Evolutionary conservation across 2,113 vertebrate species (phyloP).

Genomic region (Myotis yumanensis): DNA sequence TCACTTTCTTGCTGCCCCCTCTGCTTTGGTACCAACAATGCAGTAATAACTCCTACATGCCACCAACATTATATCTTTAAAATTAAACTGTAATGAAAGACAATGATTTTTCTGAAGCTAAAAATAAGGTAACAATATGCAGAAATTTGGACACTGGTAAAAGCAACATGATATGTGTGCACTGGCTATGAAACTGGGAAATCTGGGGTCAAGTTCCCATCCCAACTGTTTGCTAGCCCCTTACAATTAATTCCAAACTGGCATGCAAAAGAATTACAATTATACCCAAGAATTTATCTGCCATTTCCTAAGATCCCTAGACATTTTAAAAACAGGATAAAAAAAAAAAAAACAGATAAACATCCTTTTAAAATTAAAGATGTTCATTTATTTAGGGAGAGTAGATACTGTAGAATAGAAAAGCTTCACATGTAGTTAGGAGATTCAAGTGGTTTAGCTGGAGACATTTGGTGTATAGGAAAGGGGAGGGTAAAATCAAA

Average conservation of each 20-base stretch:
- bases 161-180: neutral
- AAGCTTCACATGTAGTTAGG: neutral
- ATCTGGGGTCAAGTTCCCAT: neutral
- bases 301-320: neutral
- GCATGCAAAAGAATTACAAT: neutral
- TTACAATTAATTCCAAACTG: neutral
- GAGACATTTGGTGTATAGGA: neutral
- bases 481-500: neutral
- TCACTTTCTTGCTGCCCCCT: neutral
- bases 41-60: neutral
- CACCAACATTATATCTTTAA: neutral
- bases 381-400: neutral
- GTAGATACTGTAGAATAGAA: neutral
- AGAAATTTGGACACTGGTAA: neutral
- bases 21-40: neutral
- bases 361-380: slow-evolving; percentile 20
- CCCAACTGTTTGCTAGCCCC: neutral
- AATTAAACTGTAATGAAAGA: slow-evolving; percentile 16
- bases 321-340: neutral
- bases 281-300: neutral
- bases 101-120: neutral
- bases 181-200: neutral
- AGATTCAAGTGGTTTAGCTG: neutral
- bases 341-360: neutral
- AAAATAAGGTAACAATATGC: neutral